Conservation (phyloP, 2,113 vertebrate genomes). For the Sylvietta virens region DNA sequence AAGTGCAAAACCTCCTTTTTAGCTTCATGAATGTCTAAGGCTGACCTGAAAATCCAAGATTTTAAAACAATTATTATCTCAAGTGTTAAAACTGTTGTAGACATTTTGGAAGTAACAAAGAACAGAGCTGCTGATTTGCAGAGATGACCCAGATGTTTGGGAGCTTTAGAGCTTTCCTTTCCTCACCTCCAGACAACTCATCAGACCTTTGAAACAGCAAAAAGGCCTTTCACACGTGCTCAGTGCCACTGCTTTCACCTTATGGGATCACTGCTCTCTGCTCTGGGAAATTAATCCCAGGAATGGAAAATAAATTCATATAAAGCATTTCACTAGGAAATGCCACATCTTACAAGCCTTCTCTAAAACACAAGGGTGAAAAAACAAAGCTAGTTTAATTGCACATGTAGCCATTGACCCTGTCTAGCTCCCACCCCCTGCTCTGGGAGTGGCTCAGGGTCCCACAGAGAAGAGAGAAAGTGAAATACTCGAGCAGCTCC, state of each 20-base stretch:
- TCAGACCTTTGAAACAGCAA: neutral
- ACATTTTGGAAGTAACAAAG: neutral
- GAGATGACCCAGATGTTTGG: neutral
- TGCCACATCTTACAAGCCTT: neutral
- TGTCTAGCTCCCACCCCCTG: neutral
- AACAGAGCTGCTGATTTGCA: neutral
- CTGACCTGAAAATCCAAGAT: neutral
- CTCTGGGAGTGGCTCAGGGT: neutral
- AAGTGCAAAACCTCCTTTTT: neutral
- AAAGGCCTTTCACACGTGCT: neutral
- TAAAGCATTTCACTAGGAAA: neutral
- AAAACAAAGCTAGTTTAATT: neutral
- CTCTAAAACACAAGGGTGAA: neutral
- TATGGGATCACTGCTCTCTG: fast-evolving
- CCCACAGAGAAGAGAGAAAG: neutral
- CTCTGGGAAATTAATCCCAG: neutral
- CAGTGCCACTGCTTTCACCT: neutral
- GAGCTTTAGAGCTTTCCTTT: neutral
- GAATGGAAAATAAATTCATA: neutral
- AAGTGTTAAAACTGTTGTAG: neutral
- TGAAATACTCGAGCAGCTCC: neutral
- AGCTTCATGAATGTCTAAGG: neutral
- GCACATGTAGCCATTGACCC: neutral
- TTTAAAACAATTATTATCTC: neutral
- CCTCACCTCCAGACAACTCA: neutral